A percentile compares a stretch with the other conserved stretches of the same genome.
phyloP scores from a whole-genome alignment of 2,888 invertebrate genomes.

The Autographa pulchrina region DNA sequence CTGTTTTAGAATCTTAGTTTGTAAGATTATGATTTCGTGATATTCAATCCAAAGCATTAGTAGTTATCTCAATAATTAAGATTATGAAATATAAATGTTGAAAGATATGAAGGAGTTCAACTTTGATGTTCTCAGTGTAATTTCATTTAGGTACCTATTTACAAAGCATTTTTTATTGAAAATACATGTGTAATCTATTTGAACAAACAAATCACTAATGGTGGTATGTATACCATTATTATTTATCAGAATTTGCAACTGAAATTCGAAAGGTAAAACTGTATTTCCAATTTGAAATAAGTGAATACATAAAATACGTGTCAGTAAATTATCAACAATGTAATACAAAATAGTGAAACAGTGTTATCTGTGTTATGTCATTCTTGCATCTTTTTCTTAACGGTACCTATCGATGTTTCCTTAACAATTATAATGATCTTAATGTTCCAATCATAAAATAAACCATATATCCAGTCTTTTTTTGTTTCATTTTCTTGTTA shows the following conservation, averaged over 20 bases:
- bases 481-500: background rate
- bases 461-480: slow-evolving; percentile 8
- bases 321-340: background rate
- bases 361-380: slow-evolving; percentile 3
- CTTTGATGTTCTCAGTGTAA: no score
- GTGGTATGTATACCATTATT: no score
- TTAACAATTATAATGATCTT: slow-evolving; percentile 27
- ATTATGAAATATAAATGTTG: background rate
- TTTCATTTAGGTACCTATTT: no score
- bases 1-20: background rate
- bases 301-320: background rate
- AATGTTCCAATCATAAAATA: slow-evolving; percentile 44
- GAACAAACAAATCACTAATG: no score
- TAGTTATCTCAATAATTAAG: background rate
- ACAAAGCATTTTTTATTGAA: background rate
- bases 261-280: background rate
- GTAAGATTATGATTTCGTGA: background rate
- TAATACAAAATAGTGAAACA: background rate
- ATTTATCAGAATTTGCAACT: no score
- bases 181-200: background rate
- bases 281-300: background rate
- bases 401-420: background rate
- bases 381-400: background rate
- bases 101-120: background rate
- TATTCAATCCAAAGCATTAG: background rate